A percentile compares a stretch with the other conserved stretches of the same genome.
These are phyloP conservation scores for Arctia plantaginis DNA, from an alignment of 2,888 invertebrate species.

Conservation along the genomic window DNA sequence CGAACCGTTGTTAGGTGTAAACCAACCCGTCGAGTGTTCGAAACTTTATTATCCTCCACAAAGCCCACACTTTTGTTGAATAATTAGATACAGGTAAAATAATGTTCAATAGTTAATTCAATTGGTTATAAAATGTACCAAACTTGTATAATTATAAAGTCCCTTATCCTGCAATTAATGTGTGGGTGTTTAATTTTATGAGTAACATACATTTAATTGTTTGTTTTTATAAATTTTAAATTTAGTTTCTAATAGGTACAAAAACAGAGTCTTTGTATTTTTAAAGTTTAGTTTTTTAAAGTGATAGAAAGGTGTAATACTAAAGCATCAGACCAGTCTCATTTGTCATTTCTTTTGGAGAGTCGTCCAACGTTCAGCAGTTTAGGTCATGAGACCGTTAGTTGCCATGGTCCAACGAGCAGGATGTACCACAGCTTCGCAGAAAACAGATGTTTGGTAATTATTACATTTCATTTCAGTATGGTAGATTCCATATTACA, in stretches of 20 bases:
- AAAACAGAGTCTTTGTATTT: too few species aligned
- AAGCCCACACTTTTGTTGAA: slow-evolving; percentile 13
- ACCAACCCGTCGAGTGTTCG: slow-evolving; percentile 6
- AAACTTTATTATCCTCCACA: slow-evolving; percentile 16
- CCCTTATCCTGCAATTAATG: not conserved
- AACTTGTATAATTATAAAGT: not conserved
- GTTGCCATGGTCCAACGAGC: too few species aligned
- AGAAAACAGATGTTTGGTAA: too few species aligned
- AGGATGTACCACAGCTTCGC: too few species aligned
- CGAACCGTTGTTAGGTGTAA: not conserved
- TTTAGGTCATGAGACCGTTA: too few species aligned
- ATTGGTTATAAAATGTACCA: not conserved
- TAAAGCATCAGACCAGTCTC: too few species aligned
- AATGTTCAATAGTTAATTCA: slow-evolving; percentile 7
- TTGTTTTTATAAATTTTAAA: not conserved
- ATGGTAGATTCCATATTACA: too few species aligned
- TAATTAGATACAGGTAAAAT: slow-evolving; percentile 11
- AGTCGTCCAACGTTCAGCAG: too few species aligned
- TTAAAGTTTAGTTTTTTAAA: too few species aligned
- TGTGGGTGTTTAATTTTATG: not conserved
- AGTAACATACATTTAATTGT: not conserved
- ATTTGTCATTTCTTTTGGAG: too few species aligned
- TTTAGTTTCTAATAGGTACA: not conserved
- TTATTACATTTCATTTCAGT: too few species aligned
- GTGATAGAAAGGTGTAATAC: too few species aligned